Evolutionary conservation across 30 jellyfish, hydroid and myxozoan genomes (phyloP).

Genomic region (Hydra vulgaris): DNA sequence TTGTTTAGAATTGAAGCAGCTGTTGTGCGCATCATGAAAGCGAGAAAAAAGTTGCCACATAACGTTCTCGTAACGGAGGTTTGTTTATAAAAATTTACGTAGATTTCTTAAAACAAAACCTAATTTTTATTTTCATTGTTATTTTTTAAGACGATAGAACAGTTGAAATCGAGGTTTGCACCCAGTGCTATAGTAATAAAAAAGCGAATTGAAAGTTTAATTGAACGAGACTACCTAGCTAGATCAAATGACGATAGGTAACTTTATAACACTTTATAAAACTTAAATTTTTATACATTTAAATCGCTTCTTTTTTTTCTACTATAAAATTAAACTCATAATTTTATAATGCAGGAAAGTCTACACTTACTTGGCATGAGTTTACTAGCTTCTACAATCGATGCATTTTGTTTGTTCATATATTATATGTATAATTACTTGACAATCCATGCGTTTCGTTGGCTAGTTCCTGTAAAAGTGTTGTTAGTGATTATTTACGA

Average conservation of each 20-base stretch:
- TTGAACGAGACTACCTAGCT: constrained; percentile 91
- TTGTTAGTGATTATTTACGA: no score
- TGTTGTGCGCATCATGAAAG: constrained; percentile 89
- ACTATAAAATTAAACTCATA: no score
- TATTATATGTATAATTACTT: no score
- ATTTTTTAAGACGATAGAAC: constrained; percentile 68
- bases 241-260: constrained; percentile 93
- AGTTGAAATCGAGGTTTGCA: constrained; percentile 64
- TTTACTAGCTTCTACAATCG: no score
- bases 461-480: no score
- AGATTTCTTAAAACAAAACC: not conserved
- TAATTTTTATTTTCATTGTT: not conserved
- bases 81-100: constrained; percentile 5
- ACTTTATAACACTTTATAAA: no score
- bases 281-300: no score
- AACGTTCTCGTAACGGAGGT: constrained; percentile 85
- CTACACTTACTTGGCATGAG: no score
- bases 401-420: no score
- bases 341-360: no score
- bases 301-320: no score
- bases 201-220: constrained; percentile 85
- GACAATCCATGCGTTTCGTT: no score
- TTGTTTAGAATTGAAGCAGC: constrained; percentile 92
- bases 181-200: constrained; percentile 88
- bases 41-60: constrained; percentile 71